Evolutionary conservation across 2,797 vertebrate species (phyloP).

Genomic region (Gallirallus australis): DNA sequence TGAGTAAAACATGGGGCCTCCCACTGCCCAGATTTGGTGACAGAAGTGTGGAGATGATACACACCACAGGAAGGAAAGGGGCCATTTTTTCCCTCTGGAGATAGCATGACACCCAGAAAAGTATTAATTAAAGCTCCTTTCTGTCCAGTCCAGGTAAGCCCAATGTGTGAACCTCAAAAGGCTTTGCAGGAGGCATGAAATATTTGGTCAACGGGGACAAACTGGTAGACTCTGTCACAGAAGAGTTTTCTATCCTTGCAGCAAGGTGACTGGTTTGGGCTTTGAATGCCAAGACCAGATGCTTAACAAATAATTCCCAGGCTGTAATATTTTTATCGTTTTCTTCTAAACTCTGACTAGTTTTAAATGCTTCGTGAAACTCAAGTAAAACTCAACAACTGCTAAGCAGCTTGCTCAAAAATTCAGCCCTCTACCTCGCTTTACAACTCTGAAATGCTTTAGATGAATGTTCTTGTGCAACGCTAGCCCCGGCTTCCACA

Average conservation of each 20-base stretch:
- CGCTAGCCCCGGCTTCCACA: background rate
- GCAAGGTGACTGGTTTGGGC: background rate
- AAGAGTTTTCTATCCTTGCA: background rate
- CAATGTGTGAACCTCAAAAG: background rate
- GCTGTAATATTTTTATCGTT: background rate
- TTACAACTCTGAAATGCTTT: background rate
- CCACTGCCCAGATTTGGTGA: background rate
- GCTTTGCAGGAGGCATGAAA: background rate
- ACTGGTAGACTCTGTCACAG: background rate
- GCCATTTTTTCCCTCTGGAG: background rate
- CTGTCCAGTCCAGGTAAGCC: background rate
- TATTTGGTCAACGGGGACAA: background rate
- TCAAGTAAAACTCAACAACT: background rate
- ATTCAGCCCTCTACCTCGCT: background rate
- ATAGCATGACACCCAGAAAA: background rate
- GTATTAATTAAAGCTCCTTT: background rate
- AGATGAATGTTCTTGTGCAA: constrained; percentile 37
- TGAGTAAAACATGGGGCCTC: background rate
- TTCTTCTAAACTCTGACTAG: background rate
- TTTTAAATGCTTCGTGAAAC: background rate
- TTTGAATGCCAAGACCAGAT: background rate
- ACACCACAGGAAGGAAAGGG: background rate
- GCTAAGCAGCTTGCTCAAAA: background rate
- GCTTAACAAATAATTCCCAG: background rate
- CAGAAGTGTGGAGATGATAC: accelerated